Evolutionary conservation across 1,140 invertebrate species (phyloP), one percentile per base, ranked within the genome.

Genomic region (Heterodera carotae): DNA sequence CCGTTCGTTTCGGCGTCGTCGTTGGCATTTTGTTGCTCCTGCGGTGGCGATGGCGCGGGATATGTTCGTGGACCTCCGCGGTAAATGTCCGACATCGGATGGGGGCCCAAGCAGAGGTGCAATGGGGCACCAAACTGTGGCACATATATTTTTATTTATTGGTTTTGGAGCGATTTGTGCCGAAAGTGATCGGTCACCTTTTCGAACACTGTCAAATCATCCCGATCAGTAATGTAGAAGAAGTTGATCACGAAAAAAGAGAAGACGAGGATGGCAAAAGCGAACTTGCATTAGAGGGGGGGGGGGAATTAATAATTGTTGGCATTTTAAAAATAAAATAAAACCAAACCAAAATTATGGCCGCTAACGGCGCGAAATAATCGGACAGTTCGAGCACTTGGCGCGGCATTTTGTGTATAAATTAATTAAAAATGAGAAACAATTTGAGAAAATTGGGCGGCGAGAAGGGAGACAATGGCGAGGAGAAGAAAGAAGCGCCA

Each of bases 211-310:
- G 72, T 74, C n/a, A 74, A 56, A 15, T 59, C 59, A 27, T 74
- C 72, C 72, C 36, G 59, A 39, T 74, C 72, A 25, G 25, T 74
- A 33, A 74, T 59, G 27, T 74, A 74, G 56, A 62, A 74, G 64
- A 74, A 74, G 15, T 74, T 74, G 29, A 74, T 56, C 59, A 74
- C 56, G 56, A 74, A 74, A 10, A 74, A 74, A 15, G 72, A 43
- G 36, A 74, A 62, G 36, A 74, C 27, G 56, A 74, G 22, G 36
- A 74, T 62, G 27, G 48, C 72, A 10, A 74, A 15, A 8, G 72
- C 72, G 25, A 74, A 74, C 72, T 74, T 33, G 2, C 4, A n/a
- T n/a, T 2, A 7, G 53, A 27, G 39, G 48, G 70, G 70, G 39
- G 25, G 70, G 33, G 48, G 48, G 18, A 48, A 71, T 5, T 6